These are phyloP conservation scores for Cromileptes altivelis DNA, from an alignment of 2,113 vertebrate species.

Conservation along the genomic window DNA sequence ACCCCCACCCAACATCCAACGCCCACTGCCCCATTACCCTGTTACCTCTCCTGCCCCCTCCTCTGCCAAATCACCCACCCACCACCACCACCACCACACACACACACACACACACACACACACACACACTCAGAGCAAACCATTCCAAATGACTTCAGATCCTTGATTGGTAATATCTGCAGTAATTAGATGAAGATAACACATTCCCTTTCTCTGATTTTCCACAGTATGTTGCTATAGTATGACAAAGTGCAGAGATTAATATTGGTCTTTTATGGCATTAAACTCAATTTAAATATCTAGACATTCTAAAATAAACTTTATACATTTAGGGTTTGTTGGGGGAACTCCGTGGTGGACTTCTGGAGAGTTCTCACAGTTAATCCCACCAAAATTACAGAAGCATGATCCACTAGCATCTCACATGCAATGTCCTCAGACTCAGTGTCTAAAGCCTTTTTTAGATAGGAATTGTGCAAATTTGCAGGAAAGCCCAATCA, in stretches of 20 bases:
- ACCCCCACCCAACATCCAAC: slow-evolving; percentile 63
- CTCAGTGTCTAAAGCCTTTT: neutral
- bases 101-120: slow-evolving; percentile 18
- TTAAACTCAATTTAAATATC: neutral
- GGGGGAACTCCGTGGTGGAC: neutral
- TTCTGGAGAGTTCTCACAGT: neutral
- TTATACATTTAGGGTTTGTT: neutral
- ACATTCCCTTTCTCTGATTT: neutral
- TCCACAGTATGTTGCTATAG: neutral
- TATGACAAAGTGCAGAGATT: neutral
- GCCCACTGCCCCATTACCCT: slow-evolving; percentile 47
- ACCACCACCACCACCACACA: neutral
- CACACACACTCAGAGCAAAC: neutral
- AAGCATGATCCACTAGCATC: neutral
- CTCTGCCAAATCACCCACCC: slow-evolving; percentile 5
- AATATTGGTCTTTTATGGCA: neutral
- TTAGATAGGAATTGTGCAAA: too few species aligned
- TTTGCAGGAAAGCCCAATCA: too few species aligned
- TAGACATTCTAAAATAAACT: neutral
- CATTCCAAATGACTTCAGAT: neutral
- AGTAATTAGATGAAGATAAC: neutral
- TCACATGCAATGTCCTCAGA: neutral
- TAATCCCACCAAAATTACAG: neutral
- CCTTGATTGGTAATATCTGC: neutral
- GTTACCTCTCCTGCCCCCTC: slow-evolving; percentile 45